Evolutionary conservation across 2,888 invertebrate genomes (phyloP), one percentile per base, ranked within the genome.

Genomic region (Parnassius glacialis): DNA sequence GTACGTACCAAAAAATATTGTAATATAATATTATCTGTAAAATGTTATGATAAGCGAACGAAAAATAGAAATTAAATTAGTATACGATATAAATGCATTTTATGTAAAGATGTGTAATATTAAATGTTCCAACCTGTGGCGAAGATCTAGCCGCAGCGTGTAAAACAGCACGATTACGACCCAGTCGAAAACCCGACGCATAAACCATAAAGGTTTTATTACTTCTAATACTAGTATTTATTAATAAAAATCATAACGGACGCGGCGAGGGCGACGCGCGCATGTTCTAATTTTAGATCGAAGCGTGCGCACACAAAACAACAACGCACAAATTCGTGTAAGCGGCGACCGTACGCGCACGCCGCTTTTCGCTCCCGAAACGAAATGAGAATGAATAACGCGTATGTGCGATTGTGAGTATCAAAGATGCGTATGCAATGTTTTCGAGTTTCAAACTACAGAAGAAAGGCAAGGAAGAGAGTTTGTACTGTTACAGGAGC

Each of bases 391-490:
- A 53, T n/a, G 59, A 57, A 42, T 9, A 9, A 48, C 54, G 47
- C 52, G 62, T 52, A 65, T 67, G 62, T 68, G 61, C 68, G 69
- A 61, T 59, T 65, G 73, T 75, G 76, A 74, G 57, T 70, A 74
- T 74, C 71, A 64, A 66, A 66, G 64, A 70, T 71, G 68, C 61
- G 69, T 71, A 74, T 73, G 70, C 66, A 64, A 93, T 93, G 93
- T 93, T 93, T 72, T 87, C 92, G 57, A 92, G 92, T 68, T 92
- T 93, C 76, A 93, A 93, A 78, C 76, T 93, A 68, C 87, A 92
- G 47, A 85, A 87, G 68, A 77, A 93, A 68, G 88, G 93, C 70
- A 90, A 92, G 71, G 91, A 92, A 48, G 92, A 90, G 70, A 92
- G 92, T 73, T 76, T 92, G 50, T 86, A 92, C 64, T 92, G 90